Evolutionary conservation across 2,888 invertebrate genomes (phyloP), one percentile per base, ranked within the genome.

Genomic region (Lithosia quadra): DNA sequence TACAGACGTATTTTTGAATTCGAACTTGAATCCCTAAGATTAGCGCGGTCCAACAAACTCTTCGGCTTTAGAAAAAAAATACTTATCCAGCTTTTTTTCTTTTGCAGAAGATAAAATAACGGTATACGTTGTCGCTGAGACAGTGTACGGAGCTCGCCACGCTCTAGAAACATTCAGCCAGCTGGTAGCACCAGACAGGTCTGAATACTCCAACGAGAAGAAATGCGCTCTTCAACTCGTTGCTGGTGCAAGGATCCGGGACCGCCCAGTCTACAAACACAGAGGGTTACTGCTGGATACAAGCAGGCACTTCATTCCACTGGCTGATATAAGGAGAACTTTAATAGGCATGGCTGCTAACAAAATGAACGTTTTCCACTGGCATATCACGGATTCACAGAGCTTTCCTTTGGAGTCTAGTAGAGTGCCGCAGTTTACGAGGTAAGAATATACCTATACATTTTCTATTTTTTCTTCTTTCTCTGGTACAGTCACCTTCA

Each of bases 361-460:
- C 63, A 99, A 99, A 91, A 92, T 99, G 95, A 99, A 99, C 87
- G 97, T 98, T 0, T 96, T 99, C 59, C 99, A 99, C 87, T 99
- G 99, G 99, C 98, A 98, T 86, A 97, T 97, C 0, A 97, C 98
- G 0, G 99, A 99, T 90, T 96, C 98, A 0, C 99, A 99, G 79
- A 98, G 99, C 82, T 99, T 99, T 90, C 99, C 99, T 0, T 95
- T 98, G 84, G 97, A 97, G 84, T 96, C 97, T 0, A 95, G 95
- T n/a, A 95, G 96, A 56, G 96, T 97, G 24, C 98, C 98, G 0
- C 96, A 97, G 82, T 96, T 98, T 92, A 96, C 97, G 1, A 96
- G 95, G 96, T 97, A 92, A 95, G 94, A 49, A 49, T n/a, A 4
- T 2, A 0, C 18, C 8, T 9, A 9, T 5, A n/a, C 4, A 39